Evolutionary conservation across 1,140 invertebrate species (phyloP).

Genomic region (Drosophila bocqueti): DNA sequence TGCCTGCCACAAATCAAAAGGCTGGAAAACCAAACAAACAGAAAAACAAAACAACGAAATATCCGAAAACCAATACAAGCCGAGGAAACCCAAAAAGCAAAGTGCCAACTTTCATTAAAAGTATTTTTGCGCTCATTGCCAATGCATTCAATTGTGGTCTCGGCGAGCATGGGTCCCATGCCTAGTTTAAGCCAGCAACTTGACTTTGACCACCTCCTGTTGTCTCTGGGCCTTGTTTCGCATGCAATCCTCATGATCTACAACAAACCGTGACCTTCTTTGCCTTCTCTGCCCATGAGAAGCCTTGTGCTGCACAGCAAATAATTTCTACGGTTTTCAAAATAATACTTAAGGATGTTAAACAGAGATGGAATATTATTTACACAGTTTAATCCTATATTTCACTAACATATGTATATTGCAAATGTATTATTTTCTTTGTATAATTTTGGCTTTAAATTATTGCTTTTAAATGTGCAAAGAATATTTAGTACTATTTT

Average conservation of each 20-base stretch:
- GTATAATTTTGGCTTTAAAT: too few relatives aligned
- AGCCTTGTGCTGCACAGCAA: neutral
- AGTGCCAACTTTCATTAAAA: slow-evolving; percentile 83
- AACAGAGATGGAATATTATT: neutral
- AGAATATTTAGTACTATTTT: neutral
- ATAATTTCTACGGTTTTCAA: too few relatives aligned
- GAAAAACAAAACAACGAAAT: slow-evolving; percentile 19
- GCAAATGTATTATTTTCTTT: neutral
- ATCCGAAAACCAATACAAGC: slow-evolving; percentile 44
- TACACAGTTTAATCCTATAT: neutral
- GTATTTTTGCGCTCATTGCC: slow-evolving; percentile 78
- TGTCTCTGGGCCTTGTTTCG: slow-evolving; percentile 51
- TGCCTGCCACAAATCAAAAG: slow-evolving; percentile 78
- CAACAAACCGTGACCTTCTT: slow-evolving; percentile 76
- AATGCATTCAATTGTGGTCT: slow-evolving; percentile 77
- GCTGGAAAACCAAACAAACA: slow-evolving; percentile 22
- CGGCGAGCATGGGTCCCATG: slow-evolving; percentile 45
- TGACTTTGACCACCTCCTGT: slow-evolving; percentile 57
- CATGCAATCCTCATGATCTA: slow-evolving; percentile 80
- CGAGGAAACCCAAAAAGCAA: slow-evolving; percentile 62
- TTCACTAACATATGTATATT: neutral
- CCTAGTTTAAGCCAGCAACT: slow-evolving; percentile 38
- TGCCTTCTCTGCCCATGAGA: slow-evolving; percentile 50
- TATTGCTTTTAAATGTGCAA: neutral
- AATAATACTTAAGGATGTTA: neutral